Percentiles rank a stretch among this genome's conserved stretches.
Evolutionary conservation across 2,113 vertebrate species (phyloP).

Genomic region (Erpornis zantholeuca): DNA sequence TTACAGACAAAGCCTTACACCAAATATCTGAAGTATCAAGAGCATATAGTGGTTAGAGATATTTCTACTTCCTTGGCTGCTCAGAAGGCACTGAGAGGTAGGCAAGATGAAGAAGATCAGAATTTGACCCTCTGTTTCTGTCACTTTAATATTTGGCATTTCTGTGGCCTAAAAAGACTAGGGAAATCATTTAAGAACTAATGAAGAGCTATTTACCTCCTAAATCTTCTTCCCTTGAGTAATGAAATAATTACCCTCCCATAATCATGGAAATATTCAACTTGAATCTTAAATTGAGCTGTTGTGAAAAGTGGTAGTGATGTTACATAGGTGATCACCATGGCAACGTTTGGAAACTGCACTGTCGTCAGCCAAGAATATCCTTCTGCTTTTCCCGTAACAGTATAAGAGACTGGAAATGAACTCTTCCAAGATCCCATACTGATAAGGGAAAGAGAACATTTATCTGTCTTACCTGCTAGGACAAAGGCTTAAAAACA

Average conservation of each 20-base stretch:
- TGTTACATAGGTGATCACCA: constrained; percentile 75
- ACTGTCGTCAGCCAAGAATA: constrained; percentile 63
- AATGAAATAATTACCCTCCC: constrained; percentile 79
- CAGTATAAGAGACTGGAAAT: not conserved
- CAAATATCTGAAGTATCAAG: not conserved
- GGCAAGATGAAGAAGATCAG: not conserved
- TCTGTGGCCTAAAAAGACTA: constrained; percentile 72
- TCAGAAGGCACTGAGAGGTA: not conserved
- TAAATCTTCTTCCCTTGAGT: constrained; percentile 79
- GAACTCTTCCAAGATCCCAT: constrained; percentile 55
- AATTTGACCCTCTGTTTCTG: constrained; percentile 60
- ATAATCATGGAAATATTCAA: constrained; percentile 78
- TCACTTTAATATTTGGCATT: constrained; percentile 76
- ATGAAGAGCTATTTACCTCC: constrained; percentile 82
- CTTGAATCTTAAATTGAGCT: constrained; percentile 79
- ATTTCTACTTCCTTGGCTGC: not conserved
- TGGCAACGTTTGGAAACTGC: constrained; percentile 72
- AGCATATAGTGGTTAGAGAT: not conserved
- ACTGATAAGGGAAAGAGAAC: constrained; percentile 50
- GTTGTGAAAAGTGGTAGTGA: constrained; percentile 74
- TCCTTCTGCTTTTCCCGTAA: constrained; percentile 57
- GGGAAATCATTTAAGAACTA: constrained; percentile 76
- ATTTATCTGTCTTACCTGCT: constrained; percentile 7
- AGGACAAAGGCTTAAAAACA: not conserved
- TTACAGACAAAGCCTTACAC: not conserved